Percentiles rank a stretch among this genome's conserved stretches.
Conservation (phyloP, 2,888 invertebrate species). For the Baccha elongata region DNA sequence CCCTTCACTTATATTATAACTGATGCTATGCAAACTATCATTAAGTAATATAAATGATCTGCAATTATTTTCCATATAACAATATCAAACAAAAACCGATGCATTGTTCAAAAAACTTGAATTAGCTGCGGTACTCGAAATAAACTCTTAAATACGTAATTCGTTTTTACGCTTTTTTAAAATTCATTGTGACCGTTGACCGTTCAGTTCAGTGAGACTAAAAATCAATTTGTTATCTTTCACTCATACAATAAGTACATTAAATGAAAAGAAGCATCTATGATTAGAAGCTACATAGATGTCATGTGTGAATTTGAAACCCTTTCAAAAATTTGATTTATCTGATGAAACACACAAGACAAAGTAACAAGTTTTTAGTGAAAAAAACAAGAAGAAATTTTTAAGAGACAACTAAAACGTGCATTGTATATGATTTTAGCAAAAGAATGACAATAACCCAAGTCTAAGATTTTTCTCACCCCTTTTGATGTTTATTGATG, state of each 20-base stretch:
- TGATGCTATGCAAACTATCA: conserved; percentile 49
- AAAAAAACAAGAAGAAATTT: conserved; percentile 31
- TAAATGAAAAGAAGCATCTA: conserved; percentile 8
- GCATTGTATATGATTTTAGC: background rate
- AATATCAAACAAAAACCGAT: conserved; percentile 11
- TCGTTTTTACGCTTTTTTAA: conserved; percentile 52
- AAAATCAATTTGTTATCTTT: conserved; percentile 67
- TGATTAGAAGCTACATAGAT: too few relatives aligned
- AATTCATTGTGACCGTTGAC: conserved; percentile 48
- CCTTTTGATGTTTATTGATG: conserved; percentile 68
- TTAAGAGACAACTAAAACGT: background rate
- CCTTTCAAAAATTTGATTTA: conserved; percentile 51
- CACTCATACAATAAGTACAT: conserved; percentile 20
- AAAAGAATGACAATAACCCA: conserved; percentile 43
- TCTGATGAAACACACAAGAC: conserved; percentile 36
- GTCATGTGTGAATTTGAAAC: too few relatives aligned
- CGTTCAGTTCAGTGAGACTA: conserved; percentile 18
- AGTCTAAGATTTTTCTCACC: conserved; percentile 38
- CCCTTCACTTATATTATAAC: too few relatives aligned
- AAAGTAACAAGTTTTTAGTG: conserved; percentile 55
- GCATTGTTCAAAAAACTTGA: conserved; percentile 57
- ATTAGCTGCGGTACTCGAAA: conserved; percentile 65
- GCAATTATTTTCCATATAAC: conserved; percentile 47
- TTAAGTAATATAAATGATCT: conserved; percentile 58
- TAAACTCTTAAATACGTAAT: conserved; percentile 47